These are phyloP conservation scores for Eulithis prunata DNA, from an alignment of 2,888 invertebrate genomes.

Conservation along the genomic window DNA sequence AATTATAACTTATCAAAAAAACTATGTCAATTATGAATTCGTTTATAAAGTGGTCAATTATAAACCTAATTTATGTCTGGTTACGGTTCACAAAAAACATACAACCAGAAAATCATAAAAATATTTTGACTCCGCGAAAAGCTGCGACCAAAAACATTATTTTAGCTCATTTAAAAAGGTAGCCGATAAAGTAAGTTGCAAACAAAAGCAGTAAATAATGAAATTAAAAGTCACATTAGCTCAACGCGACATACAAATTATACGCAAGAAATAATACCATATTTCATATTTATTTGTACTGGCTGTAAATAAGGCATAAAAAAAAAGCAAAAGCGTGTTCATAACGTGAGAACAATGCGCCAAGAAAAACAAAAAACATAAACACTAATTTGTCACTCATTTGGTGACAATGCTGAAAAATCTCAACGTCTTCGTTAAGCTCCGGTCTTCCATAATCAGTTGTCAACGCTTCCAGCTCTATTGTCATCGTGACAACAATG, in stretches of 20 bases:
- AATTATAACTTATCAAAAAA: constrained; percentile 19
- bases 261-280: constrained; percentile 64
- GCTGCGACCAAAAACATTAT: constrained; percentile 31
- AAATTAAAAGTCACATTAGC: constrained; percentile 66
- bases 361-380: constrained; percentile 56
- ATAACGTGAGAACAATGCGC: constrained; percentile 56
- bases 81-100: background rate
- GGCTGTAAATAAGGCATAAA: constrained; percentile 60
- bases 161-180: constrained; percentile 28
- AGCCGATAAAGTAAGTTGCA: constrained; percentile 39
- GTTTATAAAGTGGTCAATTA: background rate
- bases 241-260: constrained; percentile 64
- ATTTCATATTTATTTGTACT: constrained; percentile 64
- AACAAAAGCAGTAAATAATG: constrained; percentile 75
- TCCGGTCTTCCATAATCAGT: constrained; percentile 65
- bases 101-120: constrained; percentile 20
- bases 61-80: no score
- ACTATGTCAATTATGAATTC: background rate
- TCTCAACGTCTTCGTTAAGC: constrained; percentile 61
- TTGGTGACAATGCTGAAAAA: constrained; percentile 61
- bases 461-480: constrained; percentile 71
- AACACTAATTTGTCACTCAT: constrained; percentile 73
- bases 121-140: constrained; percentile 43
- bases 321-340: constrained; percentile 48
- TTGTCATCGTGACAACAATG: constrained; percentile 72